Conservation (phyloP, 2,797 vertebrate genomes). For the Vultur gryphus region DNA sequence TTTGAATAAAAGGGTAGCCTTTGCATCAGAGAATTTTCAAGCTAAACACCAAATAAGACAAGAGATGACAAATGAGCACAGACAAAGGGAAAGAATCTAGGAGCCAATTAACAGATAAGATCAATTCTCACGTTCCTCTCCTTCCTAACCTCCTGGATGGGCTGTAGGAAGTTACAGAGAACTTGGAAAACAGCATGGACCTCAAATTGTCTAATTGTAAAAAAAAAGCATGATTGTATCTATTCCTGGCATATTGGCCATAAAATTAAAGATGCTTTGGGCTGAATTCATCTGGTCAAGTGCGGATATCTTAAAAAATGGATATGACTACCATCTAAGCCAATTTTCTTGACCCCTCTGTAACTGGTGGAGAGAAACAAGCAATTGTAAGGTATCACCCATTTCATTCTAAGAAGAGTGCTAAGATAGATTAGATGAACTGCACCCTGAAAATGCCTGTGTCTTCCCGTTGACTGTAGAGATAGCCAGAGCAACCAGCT, state of each 20-base stretch:
- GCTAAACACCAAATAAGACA: neutral
- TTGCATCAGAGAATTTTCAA: neutral
- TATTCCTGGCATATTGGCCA: neutral
- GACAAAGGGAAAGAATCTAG: neutral
- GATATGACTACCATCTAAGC: neutral
- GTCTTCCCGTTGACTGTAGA: neutral
- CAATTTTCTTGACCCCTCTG: neutral
- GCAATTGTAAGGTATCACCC: neutral
- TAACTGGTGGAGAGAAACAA: neutral
- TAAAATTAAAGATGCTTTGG: neutral
- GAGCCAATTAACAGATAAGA: neutral
- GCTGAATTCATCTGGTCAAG: neutral
- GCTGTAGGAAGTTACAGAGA: neutral
- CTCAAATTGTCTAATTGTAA: neutral
- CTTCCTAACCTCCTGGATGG: neutral
- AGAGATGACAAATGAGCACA: neutral
- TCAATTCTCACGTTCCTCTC: neutral
- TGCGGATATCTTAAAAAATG: neutral
- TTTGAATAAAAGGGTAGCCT: neutral
- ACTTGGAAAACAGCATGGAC: neutral
- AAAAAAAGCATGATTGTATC: neutral
- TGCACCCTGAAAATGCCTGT: neutral
- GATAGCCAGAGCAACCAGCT: neutral
- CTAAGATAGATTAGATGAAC: neutral
- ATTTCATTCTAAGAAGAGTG: neutral